phyloP scores from a whole-genome alignment of 2,113 vertebrate species.

The Triplophysa siluroides region DNA sequence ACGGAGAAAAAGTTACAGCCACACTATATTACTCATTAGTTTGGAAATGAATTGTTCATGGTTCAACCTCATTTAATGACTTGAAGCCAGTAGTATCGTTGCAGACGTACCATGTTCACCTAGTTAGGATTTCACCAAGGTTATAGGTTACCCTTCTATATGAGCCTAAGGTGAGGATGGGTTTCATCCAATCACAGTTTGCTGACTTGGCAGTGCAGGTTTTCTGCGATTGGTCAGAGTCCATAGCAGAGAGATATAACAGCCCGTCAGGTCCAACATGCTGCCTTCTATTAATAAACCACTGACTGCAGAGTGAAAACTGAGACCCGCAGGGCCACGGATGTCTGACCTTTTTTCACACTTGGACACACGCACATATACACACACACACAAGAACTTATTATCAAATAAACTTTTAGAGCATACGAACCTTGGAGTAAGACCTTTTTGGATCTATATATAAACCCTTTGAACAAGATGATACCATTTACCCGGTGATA shows the following conservation, averaged over 20 bases:
- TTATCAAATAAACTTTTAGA: slow-evolving; percentile 21
- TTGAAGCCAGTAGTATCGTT: background rate
- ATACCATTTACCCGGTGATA: background rate
- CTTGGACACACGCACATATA: slow-evolving; percentile 4
- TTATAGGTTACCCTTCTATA: background rate
- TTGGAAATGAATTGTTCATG: background rate
- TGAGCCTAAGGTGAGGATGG: background rate
- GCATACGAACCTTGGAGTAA: background rate
- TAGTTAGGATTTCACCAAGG: background rate
- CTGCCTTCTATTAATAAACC: slow-evolving; percentile 61
- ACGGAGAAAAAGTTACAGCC: background rate
- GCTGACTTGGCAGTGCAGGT: slow-evolving; percentile 50
- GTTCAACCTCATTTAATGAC: background rate
- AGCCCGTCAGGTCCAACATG: slow-evolving; percentile 45
- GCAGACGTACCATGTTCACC: background rate
- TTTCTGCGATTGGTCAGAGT: slow-evolving; percentile 50
- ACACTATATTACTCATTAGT: background rate
- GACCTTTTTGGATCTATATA: background rate
- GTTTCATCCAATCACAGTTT: slow-evolving; percentile 41
- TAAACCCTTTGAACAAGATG: no score
- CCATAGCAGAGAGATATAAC: slow-evolving; percentile 43
- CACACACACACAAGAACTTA: slow-evolving; percentile 4
- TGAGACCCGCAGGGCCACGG: slow-evolving; percentile 37
- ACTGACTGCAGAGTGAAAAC: slow-evolving; percentile 54
- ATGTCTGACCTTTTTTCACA: slow-evolving; percentile 44